phyloP scores from a whole-genome alignment of 2,113 vertebrate species.

The human region GRCh38 chr5:164221501-164222000 shows the following conservation, averaged over 20 bases:
- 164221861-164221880: not conserved
- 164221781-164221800: not conserved
- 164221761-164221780: not conserved
- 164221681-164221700: not conserved
- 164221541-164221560: not conserved
- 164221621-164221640: not conserved
- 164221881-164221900: not conserved
- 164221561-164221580: not conserved
- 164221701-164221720: not conserved
- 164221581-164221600: not conserved
- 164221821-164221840: not conserved
- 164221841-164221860: not conserved
- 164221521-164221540: not conserved
- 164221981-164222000: not conserved
- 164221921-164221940: not conserved
- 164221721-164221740: not conserved
- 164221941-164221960: not conserved
- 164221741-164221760: not conserved
- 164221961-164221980: not conserved
- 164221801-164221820: conserved; percentile 10
- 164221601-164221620: not conserved
- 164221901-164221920: not conserved
- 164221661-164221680: not conserved
- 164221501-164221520: not conserved
- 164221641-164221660: not conserved